Base-by-base conservation (phyloP, 2,113 vertebrate genomes). In the Xyrauchen texanus region DNA sequence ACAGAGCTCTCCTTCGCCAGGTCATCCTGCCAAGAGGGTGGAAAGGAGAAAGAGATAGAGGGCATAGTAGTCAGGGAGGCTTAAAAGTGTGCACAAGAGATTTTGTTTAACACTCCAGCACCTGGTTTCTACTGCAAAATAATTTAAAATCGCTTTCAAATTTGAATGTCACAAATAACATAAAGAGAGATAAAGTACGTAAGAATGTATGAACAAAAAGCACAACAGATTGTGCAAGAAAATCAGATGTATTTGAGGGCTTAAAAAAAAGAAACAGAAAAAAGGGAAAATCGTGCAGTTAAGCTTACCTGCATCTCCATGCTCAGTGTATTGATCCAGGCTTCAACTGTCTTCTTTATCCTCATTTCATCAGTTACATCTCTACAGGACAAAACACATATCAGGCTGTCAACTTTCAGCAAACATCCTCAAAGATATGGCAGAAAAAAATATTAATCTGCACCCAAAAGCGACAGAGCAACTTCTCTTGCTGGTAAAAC, bases 261-360 rank as follows among this genome's bases (percentile, higher is more conserved):
- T 49, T 12, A 51, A 51, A 45, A 12, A 16, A n/a, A 64, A n/a
- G 21, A 10, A 7, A 53, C 8, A 77, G 21, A 34, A 34, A 34
- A 34, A 34, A 3, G 21, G 21, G 3, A 3, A 34, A 34, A 34
- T 34, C 21, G 21, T 34, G 21, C 21, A 34, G 21, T 34, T 34
- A 1, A 34, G 21, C 85, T 89, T 85, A 98, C 97, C 95, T 96
- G 91, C 72, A 96, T 92, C 83, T 98, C 95, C 81, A 68, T 86
- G 84, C 84, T 92, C 67, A 95, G 90, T 11, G 86, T 84, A 79
- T 79, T 89, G 90, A 99, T 99, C 93, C 95, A 96, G 1, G 95
- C 93, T 81, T 98, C 96, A 76, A 99, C 97, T 0, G 93, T 92
- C 86, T 91, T 96, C 87, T 89, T 95, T 83, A 99, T 90, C 11